These are phyloP conservation scores for Stenolophus ochropezus DNA, from an alignment of 2,888 invertebrate genomes.

Conservation along the genomic window DNA sequence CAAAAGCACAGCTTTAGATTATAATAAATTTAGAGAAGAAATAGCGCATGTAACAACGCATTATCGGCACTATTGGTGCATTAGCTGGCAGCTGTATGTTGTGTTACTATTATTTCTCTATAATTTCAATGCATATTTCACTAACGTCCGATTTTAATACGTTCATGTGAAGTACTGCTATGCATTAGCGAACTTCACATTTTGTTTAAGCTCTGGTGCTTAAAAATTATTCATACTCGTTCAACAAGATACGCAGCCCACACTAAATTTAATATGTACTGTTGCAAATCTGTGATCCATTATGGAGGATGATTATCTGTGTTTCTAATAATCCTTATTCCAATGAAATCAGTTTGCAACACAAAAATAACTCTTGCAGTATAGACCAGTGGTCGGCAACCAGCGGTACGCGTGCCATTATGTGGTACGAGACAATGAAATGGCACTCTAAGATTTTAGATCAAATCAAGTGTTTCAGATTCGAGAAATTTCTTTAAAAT, in stretches of 20 bases:
- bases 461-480: no score
- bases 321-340: no score
- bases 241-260: not conserved
- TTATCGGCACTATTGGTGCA: not conserved
- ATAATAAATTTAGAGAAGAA: conserved; percentile 37
- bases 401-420: no score
- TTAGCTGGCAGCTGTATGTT: not conserved
- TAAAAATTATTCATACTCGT: not conserved
- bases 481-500: no score
- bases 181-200: not conserved
- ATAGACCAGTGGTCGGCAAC: no score
- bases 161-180: not conserved
- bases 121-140: not conserved
- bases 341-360: no score
- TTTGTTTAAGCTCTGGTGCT: not conserved
- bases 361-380: no score
- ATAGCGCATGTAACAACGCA: conserved; percentile 12
- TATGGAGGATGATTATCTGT: no score
- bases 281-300: no score
- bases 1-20: conserved; percentile 14
- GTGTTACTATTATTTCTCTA: not conserved
- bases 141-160: not conserved
- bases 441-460: no score
- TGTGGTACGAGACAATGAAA: no score
- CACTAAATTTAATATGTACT: no score